Conservation (phyloP, 2,797 vertebrate genomes). For the Bucorvus abyssinicus region DNA sequence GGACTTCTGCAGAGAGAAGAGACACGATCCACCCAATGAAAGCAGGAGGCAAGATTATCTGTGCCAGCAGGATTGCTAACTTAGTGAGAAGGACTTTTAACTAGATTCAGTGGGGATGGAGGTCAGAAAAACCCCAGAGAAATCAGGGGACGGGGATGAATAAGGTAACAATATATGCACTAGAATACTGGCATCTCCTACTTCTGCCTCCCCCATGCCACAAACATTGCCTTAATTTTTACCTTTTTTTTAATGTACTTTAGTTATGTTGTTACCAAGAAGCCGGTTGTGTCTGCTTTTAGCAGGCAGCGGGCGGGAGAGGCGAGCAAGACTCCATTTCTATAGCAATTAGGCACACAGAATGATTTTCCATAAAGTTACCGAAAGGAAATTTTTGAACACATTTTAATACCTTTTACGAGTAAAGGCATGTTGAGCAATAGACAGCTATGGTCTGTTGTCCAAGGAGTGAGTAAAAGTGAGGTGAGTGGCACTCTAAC, state of each 20-base stretch:
- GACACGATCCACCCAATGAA: not conserved
- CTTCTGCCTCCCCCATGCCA: too few relatives aligned
- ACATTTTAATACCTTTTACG: not conserved
- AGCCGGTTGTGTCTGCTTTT: not conserved
- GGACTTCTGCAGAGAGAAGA: not conserved
- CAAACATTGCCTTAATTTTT: not conserved
- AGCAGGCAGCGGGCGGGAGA: not conserved
- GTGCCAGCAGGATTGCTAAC: not conserved
- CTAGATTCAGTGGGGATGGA: not conserved
- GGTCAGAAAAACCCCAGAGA: not conserved
- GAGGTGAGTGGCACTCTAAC: not conserved
- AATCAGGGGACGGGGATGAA: not conserved
- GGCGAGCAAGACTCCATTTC: not conserved
- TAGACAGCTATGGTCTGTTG: not conserved
- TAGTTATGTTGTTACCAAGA: not conserved
- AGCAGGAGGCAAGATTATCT: not conserved
- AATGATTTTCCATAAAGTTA: not conserved
- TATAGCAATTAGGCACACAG: not conserved
- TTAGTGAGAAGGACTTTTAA: not conserved
- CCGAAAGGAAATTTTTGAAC: slow-evolving; percentile 8
- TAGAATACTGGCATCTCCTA: not conserved
- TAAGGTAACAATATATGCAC: not conserved
- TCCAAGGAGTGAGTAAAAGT: slow-evolving; percentile 23
- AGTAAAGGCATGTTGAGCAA: not conserved
- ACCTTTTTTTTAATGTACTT: not conserved